Base-by-base conservation (phyloP, 2,888 invertebrate genomes). In the Masnerella sp. region DNA sequence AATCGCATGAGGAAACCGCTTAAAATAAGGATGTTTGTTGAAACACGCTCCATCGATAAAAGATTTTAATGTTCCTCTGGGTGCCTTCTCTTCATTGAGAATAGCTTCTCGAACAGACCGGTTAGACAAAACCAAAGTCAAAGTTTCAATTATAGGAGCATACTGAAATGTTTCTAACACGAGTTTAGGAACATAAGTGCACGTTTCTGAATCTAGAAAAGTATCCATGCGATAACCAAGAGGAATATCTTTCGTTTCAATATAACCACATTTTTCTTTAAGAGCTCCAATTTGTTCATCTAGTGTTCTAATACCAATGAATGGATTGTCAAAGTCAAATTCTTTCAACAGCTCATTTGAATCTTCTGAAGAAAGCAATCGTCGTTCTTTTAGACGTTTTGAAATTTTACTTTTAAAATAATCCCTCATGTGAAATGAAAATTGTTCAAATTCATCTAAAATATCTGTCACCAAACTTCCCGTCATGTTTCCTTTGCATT, bases 91-190 rank as follows among this genome's bases (percentile, higher is more conserved):
- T 36, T 76, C 76, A 22, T 32, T 25, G n/a, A 22, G 12, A 20
- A 76, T 62, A 17, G 64, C 67, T 12, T 62, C 30, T 38, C 67
- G 42, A 1, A 73, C 40, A 17, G 62, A 36, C 30, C 28, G 14
- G 18, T 59, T 76, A 5, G 73, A 73, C 9, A 73, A 0, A 22
- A 77, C 61, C 38, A 34, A 4, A 5, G 20, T 49, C 25, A 74
- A 54, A 17, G 62, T 49, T 9, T 72, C 36, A 17, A 76, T 74
- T 14, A 71, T 36, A 7, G 76, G 49, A 11, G 74, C 59, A 71
- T 76, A 76, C 20, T 76, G 74, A 52, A 49, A 72, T n/a, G 62
- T 25, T 59, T 68, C 68, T 38, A 59, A 28, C 8, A 75, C 58
- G 17, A n/a, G 17, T 1, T 14, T 2, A 28, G 30, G 30, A 30